phyloP scores from a whole-genome alignment of 1,140 invertebrate species.

The Chymomyza costata region DNA sequence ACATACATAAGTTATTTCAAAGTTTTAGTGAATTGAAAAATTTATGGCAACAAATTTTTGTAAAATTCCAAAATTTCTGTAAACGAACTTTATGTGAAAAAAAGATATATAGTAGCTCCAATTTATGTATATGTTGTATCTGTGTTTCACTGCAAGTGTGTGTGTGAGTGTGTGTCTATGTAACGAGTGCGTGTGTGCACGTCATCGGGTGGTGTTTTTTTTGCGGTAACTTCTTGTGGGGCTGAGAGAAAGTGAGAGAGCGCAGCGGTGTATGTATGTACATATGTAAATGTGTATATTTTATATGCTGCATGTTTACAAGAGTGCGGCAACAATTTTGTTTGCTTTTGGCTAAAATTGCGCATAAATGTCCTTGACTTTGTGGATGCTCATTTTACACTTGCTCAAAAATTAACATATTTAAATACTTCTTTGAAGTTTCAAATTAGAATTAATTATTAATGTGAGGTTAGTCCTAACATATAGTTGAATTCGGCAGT shows the following conservation, averaged over 20 bases:
- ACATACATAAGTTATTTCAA: slow-evolving; percentile 1
- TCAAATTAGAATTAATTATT: too few relatives aligned
- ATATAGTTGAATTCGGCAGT: slow-evolving; percentile 17
- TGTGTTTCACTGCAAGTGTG: slow-evolving; percentile 19
- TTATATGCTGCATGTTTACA: slow-evolving; percentile 30
- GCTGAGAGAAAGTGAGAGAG: slow-evolving; percentile 49
- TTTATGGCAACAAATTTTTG: too few relatives aligned
- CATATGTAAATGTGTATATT: slow-evolving; percentile 16
- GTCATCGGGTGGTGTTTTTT: slow-evolving; percentile 55
- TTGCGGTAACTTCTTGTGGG: slow-evolving; percentile 52
- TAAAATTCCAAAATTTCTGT: slow-evolving; percentile 26
- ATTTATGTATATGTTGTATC: slow-evolving; percentile 20
- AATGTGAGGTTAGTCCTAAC: background rate
- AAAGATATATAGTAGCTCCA: slow-evolving; percentile 50
- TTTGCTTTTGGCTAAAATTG: slow-evolving; percentile 14
- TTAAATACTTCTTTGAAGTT: too few relatives aligned
- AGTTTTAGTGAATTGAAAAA: background rate
- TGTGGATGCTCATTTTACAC: too few relatives aligned
- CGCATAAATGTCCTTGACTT: slow-evolving; percentile 58
- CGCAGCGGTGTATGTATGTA: slow-evolving; percentile 8
- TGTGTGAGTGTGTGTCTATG: slow-evolving; percentile 17
- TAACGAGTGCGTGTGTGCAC: slow-evolving; percentile 42
- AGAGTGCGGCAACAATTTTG: slow-evolving; percentile 15
- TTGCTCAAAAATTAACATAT: too few relatives aligned
- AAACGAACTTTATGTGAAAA: slow-evolving; percentile 38